phyloP scores from a whole-genome alignment of 2,113 vertebrate genomes.

The Xenopus laevis region DNA sequence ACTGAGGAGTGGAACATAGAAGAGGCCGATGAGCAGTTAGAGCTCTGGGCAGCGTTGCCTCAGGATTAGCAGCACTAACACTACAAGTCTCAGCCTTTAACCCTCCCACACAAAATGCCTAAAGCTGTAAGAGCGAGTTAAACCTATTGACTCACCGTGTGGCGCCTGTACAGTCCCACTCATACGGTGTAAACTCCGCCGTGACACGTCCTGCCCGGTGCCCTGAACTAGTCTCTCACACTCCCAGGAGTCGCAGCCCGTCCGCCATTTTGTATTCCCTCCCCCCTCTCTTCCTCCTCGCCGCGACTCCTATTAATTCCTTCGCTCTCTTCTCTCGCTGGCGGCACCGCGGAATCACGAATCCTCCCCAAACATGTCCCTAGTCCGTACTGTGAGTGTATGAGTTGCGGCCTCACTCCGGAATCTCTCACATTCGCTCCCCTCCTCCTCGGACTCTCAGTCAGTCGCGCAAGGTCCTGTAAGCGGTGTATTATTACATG shows the following conservation, averaged over 20 bases:
- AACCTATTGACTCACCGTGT: slow-evolving; percentile 8
- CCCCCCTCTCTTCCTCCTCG: fast-evolving
- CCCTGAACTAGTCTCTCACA: slow-evolving; percentile 7
- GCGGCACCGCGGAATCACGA: not conserved
- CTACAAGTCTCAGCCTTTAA: no score
- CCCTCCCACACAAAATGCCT: no score
- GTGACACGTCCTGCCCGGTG: no score
- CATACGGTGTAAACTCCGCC: not conserved
- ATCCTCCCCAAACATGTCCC: slow-evolving; percentile 37
- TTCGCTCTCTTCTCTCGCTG: slow-evolving; percentile 31
- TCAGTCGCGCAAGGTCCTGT: slow-evolving; percentile 20
- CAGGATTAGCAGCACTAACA: no score
- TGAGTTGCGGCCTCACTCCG: fast-evolving
- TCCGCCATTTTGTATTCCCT: slow-evolving; percentile 23
- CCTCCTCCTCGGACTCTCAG: slow-evolving; percentile 22
- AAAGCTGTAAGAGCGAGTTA: no score
- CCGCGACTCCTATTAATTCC: fast-evolving
- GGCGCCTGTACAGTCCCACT: slow-evolving; percentile 13
- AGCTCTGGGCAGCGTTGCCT: no score
- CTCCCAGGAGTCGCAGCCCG: slow-evolving; percentile 26
- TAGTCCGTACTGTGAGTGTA: no score
- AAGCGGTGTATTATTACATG: not conserved
- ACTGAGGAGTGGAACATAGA: no score
- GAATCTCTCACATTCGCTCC: slow-evolving; percentile 16
- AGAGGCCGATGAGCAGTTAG: no score